Evolutionary conservation across 53 echinoderm and acorn worm genomes (phyloP).

Genomic region (Luidia sarsii): DNA sequence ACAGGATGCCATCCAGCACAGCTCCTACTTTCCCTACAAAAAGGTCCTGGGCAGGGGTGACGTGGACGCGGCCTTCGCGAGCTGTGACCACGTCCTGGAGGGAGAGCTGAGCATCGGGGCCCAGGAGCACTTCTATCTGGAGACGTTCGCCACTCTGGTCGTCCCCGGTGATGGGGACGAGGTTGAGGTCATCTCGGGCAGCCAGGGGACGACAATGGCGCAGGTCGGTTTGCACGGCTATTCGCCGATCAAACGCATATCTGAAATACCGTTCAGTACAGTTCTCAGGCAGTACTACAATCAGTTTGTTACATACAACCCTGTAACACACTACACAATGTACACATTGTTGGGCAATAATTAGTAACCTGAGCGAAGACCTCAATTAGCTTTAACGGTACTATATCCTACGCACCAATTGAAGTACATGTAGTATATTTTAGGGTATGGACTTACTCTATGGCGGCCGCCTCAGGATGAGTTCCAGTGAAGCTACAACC

Average conservation of each 20-base stretch:
- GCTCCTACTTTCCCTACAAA: constrained; percentile 53
- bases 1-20: constrained; percentile 81
- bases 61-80: constrained; percentile 58
- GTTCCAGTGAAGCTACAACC: too few species aligned
- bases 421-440: not conserved
- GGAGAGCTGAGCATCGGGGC: constrained; percentile 81
- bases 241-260: not conserved
- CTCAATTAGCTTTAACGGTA: too few species aligned
- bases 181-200: constrained; percentile 72
- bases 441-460: not conserved
- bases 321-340: not conserved
- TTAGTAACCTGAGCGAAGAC: not conserved
- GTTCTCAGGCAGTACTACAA: not conserved
- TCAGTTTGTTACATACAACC: not conserved
- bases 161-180: constrained; percentile 78
- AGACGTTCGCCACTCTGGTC: constrained; percentile 61
- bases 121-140: too few species aligned
- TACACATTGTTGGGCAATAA: not conserved
- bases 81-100: constrained; percentile 77
- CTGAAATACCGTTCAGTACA: too few species aligned
- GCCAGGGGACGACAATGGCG: constrained; percentile 58
- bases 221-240: constrained; percentile 58
- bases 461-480: too few species aligned
- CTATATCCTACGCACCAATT: too few species aligned
- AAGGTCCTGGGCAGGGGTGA: constrained; percentile 55